phyloP scores from a whole-genome alignment of 1,140 invertebrate genomes.

The Centruroides sculpturatus region DNA sequence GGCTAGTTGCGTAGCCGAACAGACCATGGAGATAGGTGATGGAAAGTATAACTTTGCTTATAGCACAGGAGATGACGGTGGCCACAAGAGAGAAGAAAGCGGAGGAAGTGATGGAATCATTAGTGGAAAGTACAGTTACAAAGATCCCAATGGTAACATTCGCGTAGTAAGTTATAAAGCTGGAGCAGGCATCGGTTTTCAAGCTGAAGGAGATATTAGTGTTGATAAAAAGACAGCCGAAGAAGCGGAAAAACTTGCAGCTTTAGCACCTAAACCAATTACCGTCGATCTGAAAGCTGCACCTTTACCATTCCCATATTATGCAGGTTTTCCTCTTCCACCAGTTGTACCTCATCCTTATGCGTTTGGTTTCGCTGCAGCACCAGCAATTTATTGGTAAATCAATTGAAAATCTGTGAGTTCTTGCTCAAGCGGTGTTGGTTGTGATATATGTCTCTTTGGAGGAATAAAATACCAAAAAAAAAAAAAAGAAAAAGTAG shows the following conservation, averaged over 20 bases:
- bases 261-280: conserved; percentile 13
- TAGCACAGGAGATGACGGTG: conserved; percentile 56
- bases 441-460: no score
- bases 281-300: no score
- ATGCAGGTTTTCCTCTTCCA: no score
- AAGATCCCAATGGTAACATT: conserved; percentile 59
- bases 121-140: conserved; percentile 69
- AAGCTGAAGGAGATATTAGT: conserved; percentile 12
- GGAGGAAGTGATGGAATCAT: conserved; percentile 56
- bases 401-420: no score
- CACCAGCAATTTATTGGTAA: no score
- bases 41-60: conserved; percentile 56
- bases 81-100: conserved; percentile 56
- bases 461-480: no score
- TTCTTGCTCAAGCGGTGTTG: no score
- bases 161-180: conserved; percentile 55
- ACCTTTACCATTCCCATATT: no score
- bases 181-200: conserved; percentile 8
- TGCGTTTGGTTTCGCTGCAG: no score
- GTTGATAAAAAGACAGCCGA: conserved; percentile 16
- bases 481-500: no score
- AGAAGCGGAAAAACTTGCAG: conserved; percentile 12
- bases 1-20: no score
- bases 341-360: no score
- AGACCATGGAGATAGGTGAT: neutral